Base-by-base conservation (phyloP, 2,888 invertebrate species). In the Agrochola lychnidis region DNA sequence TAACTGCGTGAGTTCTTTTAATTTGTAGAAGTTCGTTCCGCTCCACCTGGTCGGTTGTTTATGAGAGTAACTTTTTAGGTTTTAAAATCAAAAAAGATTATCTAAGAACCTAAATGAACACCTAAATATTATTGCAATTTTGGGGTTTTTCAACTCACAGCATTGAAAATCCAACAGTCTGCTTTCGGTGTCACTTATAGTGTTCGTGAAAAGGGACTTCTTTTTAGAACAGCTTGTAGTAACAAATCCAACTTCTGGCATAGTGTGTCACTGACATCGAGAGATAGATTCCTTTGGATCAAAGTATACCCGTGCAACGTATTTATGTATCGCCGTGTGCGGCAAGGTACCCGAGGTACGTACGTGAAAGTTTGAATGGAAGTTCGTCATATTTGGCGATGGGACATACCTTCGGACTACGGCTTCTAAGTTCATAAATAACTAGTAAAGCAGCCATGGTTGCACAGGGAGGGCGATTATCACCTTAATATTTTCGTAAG, bases 211-310 rank as follows among this genome's bases (percentile, higher is more conserved):
- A 59, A 30, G 16, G 30, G 14, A 16, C 1, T 51, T 5, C 1
- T 57, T 61, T 73, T 48, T 63, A 30, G 9, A n/a, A 40, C 22
- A 48, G 48, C 25, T 53, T 56, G 53, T 25, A 53, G 40, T 53
- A 36, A 51, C n/a, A 80, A 51, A 70, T 64, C 30, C 36, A 40
- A 7, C 9, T 25, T 59, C 22, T 36, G 53, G 48, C 51, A 62
- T 56, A 19, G 61, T 71, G 10, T 48, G 48, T 78, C 82, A 59
- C 62, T 77, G 70, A n/a, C 48, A 9, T 7, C 10, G 51, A 14
- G 40, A 70, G 63, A 82, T 61, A 61, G 56, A 71, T 71, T 4
- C 51, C 56, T 61, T 22, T 22, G 51, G 25, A 74, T 73, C 42
- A 48, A 59, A 45, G 42, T 42, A 56, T 56, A 48, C 62, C 22